A percentile compares a stretch with the other conserved stretches of the same genome.
Evolutionary conservation across 1,140 invertebrate species (phyloP).

Genomic region (Physella acuta): DNA sequence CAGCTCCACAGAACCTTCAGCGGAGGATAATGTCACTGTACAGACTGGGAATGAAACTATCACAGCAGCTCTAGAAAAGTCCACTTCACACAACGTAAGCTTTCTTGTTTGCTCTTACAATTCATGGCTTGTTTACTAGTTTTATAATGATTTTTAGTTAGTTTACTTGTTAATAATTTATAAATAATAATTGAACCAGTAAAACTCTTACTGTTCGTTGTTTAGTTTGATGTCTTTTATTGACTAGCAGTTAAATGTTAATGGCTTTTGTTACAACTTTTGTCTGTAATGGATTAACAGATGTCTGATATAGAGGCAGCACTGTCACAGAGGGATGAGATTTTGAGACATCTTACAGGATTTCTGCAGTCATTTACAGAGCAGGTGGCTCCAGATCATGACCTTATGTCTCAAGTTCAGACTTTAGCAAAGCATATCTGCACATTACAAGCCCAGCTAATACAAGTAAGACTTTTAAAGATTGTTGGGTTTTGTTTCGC

Average conservation of each 20-base stretch:
- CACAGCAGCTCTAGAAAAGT: not conserved
- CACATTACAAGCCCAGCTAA: slow-evolving; percentile 45
- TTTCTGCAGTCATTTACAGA: slow-evolving; percentile 27
- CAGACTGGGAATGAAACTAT: not conserved
- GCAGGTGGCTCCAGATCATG: not conserved
- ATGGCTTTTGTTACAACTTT: too few species aligned
- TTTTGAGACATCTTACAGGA: slow-evolving; percentile 37
- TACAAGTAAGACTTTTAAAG: slow-evolving; percentile 39
- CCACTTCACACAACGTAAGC: not conserved
- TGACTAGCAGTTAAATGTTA: too few species aligned
- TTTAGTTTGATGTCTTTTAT: too few species aligned
- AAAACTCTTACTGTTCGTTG: too few species aligned
- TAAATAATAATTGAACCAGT: too few species aligned
- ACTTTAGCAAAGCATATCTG: slow-evolving; percentile 44
- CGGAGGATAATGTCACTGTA: not conserved
- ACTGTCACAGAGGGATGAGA: slow-evolving; percentile 37
- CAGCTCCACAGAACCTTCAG: not conserved
- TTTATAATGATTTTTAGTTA: too few species aligned
- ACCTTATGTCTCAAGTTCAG: slow-evolving; percentile 17
- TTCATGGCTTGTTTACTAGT: too few species aligned
- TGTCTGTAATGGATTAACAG: too few species aligned
- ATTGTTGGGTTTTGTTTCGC: too few species aligned
- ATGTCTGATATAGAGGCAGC: slow-evolving; percentile 34
- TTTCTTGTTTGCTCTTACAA: not conserved
- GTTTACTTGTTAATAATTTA: too few species aligned